phyloP scores from a whole-genome alignment of 2,113 vertebrate genomes.

The Fregetta grallaria region DNA sequence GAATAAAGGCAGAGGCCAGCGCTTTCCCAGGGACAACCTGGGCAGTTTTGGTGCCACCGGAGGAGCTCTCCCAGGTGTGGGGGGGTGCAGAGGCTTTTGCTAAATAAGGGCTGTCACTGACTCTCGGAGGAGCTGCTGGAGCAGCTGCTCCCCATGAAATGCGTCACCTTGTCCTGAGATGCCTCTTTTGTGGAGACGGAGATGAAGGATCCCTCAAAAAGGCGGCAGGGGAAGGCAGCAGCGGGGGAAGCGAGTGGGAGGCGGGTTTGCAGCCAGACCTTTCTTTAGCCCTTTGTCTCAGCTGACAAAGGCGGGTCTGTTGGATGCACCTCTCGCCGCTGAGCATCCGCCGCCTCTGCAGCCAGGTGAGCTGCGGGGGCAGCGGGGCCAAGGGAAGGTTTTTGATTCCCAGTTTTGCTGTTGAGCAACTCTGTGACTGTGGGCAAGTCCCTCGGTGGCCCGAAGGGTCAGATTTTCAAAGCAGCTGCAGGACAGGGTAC shows the following conservation, averaged over 20 bases:
- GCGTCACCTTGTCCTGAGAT: neutral
- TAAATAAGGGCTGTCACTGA: neutral
- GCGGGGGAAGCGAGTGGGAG: neutral
- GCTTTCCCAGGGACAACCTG: neutral
- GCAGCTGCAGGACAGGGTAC: neutral
- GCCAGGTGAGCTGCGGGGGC: constrained; percentile 28
- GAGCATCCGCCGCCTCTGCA: neutral
- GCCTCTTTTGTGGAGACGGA: neutral
- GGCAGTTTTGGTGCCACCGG: neutral
- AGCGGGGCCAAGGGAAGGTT: neutral
- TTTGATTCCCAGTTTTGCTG: neutral
- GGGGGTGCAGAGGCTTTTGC: neutral
- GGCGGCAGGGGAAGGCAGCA: neutral
- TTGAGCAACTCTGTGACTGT: neutral
- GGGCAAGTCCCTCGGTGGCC: neutral
- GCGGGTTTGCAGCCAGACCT: constrained; percentile 5
- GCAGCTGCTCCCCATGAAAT: neutral
- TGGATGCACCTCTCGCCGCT: neutral
- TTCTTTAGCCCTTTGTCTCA: constrained; percentile 59
- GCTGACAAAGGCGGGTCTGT: constrained; percentile 55
- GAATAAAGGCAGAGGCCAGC: neutral
- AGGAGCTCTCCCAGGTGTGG: neutral
- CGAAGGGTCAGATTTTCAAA: neutral
- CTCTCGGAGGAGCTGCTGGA: neutral
- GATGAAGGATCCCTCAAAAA: neutral